Evolutionary conservation across 2,113 vertebrate species (phyloP).

Genomic region (Perognathus longimembris): DNA sequence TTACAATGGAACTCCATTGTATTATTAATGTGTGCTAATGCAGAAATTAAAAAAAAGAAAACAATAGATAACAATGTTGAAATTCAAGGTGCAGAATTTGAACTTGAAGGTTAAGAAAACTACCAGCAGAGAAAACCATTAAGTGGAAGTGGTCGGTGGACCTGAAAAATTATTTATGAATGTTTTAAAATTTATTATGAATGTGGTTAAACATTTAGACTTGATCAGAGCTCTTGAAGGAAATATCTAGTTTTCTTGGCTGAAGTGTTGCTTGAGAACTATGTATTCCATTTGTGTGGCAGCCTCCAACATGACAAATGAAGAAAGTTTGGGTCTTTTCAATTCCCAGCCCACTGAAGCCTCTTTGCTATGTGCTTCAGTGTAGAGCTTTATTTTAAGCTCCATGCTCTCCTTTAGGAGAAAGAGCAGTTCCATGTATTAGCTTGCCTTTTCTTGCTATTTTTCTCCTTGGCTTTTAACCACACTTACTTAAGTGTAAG

Average conservation of each 20-base stretch:
- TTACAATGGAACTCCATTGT: too few species aligned
- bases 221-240: not conserved
- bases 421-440: not conserved
- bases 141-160: not conserved
- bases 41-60: too few species aligned
- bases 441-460: not conserved
- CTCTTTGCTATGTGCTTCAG: not conserved
- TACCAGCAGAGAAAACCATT: not conserved
- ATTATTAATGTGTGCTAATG: too few species aligned
- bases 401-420: not conserved
- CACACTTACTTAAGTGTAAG: not conserved
- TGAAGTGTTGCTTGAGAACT: not conserved
- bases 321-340: not conserved
- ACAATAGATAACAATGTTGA: not conserved
- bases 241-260: conserved; percentile 4
- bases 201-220: not conserved
- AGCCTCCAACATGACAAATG: not conserved
- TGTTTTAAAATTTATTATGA: conserved; percentile 1
- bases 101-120: conserved; percentile 2
- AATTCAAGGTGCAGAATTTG: not conserved
- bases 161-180: not conserved
- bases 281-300: not conserved
- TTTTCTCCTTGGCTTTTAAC: not conserved
- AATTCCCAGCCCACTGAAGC: not conserved
- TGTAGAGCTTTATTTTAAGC: not conserved